Evolutionary conservation across 2,113 vertebrate genomes (phyloP).

Genomic region (Sciurus niger): DNA sequence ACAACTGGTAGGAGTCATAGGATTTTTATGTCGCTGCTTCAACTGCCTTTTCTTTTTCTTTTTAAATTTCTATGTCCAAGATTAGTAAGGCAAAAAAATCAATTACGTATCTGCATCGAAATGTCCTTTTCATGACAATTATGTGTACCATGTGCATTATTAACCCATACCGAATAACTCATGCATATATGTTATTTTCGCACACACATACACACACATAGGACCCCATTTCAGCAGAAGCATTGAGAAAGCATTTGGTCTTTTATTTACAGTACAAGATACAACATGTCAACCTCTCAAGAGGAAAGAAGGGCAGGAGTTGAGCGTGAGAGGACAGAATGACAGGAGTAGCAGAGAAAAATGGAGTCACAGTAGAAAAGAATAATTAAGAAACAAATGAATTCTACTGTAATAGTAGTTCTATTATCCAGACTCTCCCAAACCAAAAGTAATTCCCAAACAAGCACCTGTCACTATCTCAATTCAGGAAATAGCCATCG

Average conservation of each 20-base stretch:
- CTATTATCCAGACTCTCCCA: neutral
- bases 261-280: conserved; percentile 27
- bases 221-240: neutral
- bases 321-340: neutral
- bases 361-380: neutral
- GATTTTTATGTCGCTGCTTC: neutral
- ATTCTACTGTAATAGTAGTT: neutral
- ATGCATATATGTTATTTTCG: neutral
- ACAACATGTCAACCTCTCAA: neutral
- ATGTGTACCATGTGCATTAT: neutral
- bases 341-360: neutral
- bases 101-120: neutral
- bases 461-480: neutral
- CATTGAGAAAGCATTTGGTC: neutral
- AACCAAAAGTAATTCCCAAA: neutral
- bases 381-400: neutral
- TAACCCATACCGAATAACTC: neutral
- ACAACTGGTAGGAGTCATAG: neutral
- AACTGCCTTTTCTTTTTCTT: neutral
- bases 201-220: neutral
- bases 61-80: neutral
- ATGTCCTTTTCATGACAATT: neutral
- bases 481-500: neutral
- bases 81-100: conserved; percentile 26
- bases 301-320: neutral